Base-by-base conservation (phyloP, 2,113 vertebrate species). In the Mohoua ochrocephala region DNA sequence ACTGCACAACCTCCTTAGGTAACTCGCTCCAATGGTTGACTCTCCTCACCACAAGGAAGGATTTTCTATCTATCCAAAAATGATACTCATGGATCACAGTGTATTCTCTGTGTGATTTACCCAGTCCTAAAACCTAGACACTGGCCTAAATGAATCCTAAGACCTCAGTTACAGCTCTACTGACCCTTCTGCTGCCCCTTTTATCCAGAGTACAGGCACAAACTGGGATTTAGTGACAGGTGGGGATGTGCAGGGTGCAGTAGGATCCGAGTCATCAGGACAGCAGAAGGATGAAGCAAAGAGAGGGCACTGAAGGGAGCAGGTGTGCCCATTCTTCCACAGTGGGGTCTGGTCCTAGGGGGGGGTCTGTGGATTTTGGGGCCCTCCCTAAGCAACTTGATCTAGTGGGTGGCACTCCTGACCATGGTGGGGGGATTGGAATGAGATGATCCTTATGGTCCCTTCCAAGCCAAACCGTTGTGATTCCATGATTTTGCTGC, bases 1-100 rank as follows among this genome's bases (percentile, higher is more conserved):
- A 68, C 15, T 33, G 11, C 9, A 57, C 57, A 83, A 11, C 20
- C 6, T 54, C 44, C 13, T 57, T 23, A 17, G 15, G 13, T 35
- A 35, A n/a, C 27, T 31, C 5, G 1, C 7, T 83, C 28, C 2
- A 4, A 6, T 24, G 23, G 17, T 1, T 73, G 41, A n/a, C 24
- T 22, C 26, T 28, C 24, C 52, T 67, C 65, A 47, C 27, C 5
- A 11, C 11, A 11, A 56, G 64, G 45, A 80, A 41, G 0, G 1
- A 18, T 63, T n/a, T 59, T 59, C 42, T 59, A 0, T n/a, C 9
- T 20, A 64, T 39, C 30, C 28, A 75, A 42, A 75, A 82, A 60
- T 37, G 28, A 17, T 14, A 59, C 30, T 49, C 0, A 13, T 3
- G 6, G 13, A 52, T 89, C 44, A 56, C 52, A 52, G 14, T 49